phyloP scores from a whole-genome alignment of 2,797 vertebrate genomes.

The Erethizon dorsatum region DNA sequence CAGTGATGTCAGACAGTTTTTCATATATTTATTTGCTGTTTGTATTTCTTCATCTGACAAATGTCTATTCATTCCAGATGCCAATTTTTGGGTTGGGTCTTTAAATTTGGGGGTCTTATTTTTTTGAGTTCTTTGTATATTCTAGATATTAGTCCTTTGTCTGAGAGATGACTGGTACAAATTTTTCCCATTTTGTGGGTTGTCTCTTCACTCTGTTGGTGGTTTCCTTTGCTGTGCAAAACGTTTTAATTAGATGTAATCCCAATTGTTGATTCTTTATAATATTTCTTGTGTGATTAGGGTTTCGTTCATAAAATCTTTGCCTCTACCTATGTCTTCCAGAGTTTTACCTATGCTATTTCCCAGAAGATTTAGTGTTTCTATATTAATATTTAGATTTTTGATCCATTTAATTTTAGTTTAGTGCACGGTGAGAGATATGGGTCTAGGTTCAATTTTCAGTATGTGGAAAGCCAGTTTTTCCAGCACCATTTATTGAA shows the following conservation, averaged over 20 bases:
- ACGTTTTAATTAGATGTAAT: neutral
- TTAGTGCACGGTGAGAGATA: neutral
- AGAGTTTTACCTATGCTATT: neutral
- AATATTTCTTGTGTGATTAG: neutral
- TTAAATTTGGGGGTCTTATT: neutral
- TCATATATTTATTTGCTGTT: neutral
- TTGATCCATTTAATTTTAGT: neutral
- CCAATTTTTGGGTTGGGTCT: neutral
- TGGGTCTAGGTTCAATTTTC: neutral
- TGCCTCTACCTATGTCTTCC: neutral
- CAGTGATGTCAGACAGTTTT: neutral
- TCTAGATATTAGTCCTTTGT: neutral
- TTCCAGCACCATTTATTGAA: neutral
- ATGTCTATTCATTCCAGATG: too few species aligned
- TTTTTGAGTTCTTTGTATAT: neutral
- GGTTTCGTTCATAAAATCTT: neutral
- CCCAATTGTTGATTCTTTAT: neutral
- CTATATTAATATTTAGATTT: neutral
- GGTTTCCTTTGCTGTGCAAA: neutral
- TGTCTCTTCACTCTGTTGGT: neutral
- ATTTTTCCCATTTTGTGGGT: neutral
- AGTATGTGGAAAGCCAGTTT: neutral
- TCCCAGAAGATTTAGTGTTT: neutral
- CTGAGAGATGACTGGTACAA: neutral
- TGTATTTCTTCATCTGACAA: too few species aligned